A percentile compares a stretch with the other conserved stretches of the same genome.
phyloP scores from a whole-genome alignment of 2,888 invertebrate genomes.

The Trissolcus japonicus region DNA sequence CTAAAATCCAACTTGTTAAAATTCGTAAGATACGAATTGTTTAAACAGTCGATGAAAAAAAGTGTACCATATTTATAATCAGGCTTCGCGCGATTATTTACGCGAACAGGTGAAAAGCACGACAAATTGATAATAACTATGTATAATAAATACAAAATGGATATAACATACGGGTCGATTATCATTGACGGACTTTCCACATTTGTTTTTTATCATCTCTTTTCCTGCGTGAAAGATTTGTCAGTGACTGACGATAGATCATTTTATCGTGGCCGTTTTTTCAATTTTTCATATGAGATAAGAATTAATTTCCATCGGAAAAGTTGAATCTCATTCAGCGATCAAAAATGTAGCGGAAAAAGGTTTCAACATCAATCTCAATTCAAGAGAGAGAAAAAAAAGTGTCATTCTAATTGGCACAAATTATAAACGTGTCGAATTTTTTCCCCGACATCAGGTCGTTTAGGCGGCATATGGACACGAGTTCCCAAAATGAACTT shows the following conservation, averaged over 20 bases:
- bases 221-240: constrained; percentile 52
- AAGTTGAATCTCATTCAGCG: neutral
- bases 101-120: constrained; percentile 68
- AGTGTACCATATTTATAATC: constrained; percentile 11
- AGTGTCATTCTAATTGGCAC: constrained; percentile 5
- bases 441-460: constrained; percentile 67
- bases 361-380: neutral
- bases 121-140: constrained; percentile 72
- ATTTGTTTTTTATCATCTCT: constrained; percentile 67
- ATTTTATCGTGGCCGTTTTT: constrained; percentile 14
- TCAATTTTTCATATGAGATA: too few species aligned
- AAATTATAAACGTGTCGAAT: constrained; percentile 63
- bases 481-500: constrained; percentile 60
- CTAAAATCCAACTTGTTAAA: constrained; percentile 10
- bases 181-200: constrained; percentile 73
- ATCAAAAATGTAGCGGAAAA: too few species aligned
- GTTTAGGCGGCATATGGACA: constrained; percentile 64
- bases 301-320: neutral
- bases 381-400: neutral
- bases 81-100: constrained; percentile 60
- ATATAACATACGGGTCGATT: constrained; percentile 76
- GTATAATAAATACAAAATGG: constrained; percentile 73
- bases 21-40: neutral
- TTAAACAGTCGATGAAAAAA: constrained; percentile 28
- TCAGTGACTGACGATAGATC: constrained; percentile 46